Conservation (phyloP, 92 coral and sea anemone genomes). For the Blastomussa wellsi region DNA sequence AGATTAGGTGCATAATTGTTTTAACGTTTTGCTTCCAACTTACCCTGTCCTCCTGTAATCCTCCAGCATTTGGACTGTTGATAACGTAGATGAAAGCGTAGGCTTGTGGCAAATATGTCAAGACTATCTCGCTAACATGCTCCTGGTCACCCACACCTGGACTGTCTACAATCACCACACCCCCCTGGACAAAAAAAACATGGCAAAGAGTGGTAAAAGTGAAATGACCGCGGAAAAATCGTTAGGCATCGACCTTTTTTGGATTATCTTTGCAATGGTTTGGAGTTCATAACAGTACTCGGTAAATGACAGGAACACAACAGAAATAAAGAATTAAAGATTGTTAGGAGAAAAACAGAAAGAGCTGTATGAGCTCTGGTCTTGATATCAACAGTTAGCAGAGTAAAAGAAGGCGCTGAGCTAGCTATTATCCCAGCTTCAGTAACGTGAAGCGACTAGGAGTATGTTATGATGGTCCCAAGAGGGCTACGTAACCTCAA, state of each 20-base stretch:
- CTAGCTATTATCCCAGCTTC: too few relatives aligned
- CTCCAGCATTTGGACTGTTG: conserved; percentile 27
- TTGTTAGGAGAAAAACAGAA: not conserved
- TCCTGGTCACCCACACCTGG: conserved; percentile 16
- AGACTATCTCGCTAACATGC: not conserved
- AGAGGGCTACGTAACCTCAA: too few relatives aligned
- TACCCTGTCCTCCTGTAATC: conserved; percentile 31
- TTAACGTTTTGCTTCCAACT: not conserved
- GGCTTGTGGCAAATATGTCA: conserved; percentile 19
- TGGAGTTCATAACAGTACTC: not conserved
- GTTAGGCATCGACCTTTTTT: not conserved
- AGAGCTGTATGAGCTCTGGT: not conserved
- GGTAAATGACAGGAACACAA: not conserved
- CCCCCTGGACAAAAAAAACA: not conserved
- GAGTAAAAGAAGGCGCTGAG: too few relatives aligned
- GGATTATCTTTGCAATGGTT: too few relatives aligned
- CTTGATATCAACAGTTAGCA: too few relatives aligned
- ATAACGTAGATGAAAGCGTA: conserved; percentile 21
- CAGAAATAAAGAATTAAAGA: not conserved
- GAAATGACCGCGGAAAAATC: not conserved
- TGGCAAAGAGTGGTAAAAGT: not conserved
- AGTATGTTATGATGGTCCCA: too few relatives aligned
- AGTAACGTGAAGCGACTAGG: too few relatives aligned
- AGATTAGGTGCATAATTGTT: not conserved
- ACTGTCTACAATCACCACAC: conserved; percentile 30